Base-by-base conservation (phyloP, 2,113 vertebrate genomes). In the Tachysurus vachellii region DNA sequence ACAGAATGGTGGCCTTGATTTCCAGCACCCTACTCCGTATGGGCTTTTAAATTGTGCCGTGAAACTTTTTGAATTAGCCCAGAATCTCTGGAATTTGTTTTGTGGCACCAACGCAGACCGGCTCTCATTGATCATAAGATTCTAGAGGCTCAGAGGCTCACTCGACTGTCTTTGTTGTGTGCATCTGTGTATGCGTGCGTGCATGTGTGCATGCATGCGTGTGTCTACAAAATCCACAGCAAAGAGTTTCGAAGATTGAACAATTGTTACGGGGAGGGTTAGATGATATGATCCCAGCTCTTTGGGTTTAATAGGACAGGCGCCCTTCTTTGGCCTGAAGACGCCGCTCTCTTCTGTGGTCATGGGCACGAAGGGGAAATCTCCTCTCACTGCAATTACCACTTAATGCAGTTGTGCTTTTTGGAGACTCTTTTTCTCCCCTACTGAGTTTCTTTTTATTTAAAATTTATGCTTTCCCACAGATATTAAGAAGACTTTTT, bases 21-120 rank as follows among this genome's bases (percentile, higher is more conserved):
- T 92, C 86, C 76, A 90, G 91, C 91, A 84, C 91, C 91, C 91
- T 94, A 85, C 93, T 92, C 93, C 92, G 92, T 92, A 91, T 93
- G 92, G 92, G 92, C n/a, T 91, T 88, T 90, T 91, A 94, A 91
- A 93, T 95, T 94, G 94, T 91, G 90, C 91, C 90, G 91, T 94
- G 93, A 95, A 95, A 94, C 90, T 91, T 95, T 80, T 94, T 93
- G 93, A 95, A 94, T 95, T 93, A 94, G 92, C 91, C 92, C 93
- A 95, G 95, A 95, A 95, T 95, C 92, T 93, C 83, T 92, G 94
- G 94, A 95, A 95, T 95, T 93, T 93, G 91, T 92, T 93, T 93
- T 89, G 90, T 93, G 94, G 93, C 93, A 94, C 94, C 93, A 89
- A 89, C 89, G 87, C 93, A 93, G 93, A 94, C 93, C 93, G 93